Conservation (phyloP, 2,888 invertebrate genomes). For the Labia minor region DNA sequence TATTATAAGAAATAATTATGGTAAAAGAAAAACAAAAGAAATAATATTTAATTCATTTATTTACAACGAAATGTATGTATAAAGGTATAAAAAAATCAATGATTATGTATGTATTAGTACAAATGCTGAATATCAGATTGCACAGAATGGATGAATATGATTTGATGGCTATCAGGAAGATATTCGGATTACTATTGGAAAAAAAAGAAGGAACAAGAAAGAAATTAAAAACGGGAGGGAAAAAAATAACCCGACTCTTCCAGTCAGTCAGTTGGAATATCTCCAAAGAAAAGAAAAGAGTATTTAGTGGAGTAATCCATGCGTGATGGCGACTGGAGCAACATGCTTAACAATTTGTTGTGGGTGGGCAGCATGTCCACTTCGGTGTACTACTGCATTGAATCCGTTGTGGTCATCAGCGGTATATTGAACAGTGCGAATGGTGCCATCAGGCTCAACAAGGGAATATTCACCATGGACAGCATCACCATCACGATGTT, state of each 20-base stretch:
- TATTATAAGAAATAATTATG: too few species aligned
- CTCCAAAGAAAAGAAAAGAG: too few species aligned
- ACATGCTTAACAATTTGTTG: constrained; percentile 29
- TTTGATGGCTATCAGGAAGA: background rate
- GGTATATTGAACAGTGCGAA: constrained; percentile 52
- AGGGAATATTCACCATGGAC: constrained; percentile 59
- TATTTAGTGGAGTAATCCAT: background rate
- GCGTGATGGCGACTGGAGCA: background rate
- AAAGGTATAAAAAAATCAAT: background rate
- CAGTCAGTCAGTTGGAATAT: too few species aligned
- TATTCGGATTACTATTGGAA: background rate
- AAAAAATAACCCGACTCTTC: too few species aligned
- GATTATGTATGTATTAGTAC: too few species aligned
- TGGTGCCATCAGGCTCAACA: constrained; percentile 49
- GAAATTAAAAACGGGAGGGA: too few species aligned
- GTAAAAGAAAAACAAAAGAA: too few species aligned
- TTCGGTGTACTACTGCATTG: constrained; percentile 42
- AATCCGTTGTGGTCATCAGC: constrained; percentile 41
- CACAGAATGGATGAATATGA: background rate
- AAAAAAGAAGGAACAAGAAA: too few species aligned
- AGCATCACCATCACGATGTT: constrained; percentile 58
- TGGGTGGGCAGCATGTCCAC: constrained; percentile 51
- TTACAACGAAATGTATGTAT: background rate
- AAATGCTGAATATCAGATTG: background rate
- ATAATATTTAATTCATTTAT: background rate